Percentiles rank a stretch among this genome's conserved stretches.
Conservation (phyloP, 2,888 invertebrate species). For the Falcaria lacertinaria region DNA sequence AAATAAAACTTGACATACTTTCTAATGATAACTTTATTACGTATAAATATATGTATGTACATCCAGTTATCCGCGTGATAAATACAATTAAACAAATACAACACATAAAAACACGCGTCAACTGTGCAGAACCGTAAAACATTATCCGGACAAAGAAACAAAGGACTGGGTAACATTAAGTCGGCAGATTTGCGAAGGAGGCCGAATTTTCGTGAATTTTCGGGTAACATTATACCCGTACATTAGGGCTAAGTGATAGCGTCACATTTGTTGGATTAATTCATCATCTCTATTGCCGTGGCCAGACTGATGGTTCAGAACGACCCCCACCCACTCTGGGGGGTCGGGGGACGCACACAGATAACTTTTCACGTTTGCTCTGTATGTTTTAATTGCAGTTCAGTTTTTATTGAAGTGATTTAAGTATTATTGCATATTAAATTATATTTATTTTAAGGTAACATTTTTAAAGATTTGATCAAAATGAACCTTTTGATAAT, state of each 20-base stretch:
- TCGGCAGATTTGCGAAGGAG: slow-evolving; percentile 51
- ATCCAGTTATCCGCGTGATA: no score
- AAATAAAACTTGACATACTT: no score
- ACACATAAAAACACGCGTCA: slow-evolving; percentile 29
- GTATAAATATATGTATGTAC: no score
- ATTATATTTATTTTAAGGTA: no score
- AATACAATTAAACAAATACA: not conserved
- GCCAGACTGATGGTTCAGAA: slow-evolving; percentile 78
- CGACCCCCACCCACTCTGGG: slow-evolving; percentile 35
- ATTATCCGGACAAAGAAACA: slow-evolving; percentile 44
- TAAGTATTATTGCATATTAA: no score
- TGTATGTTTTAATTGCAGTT: slow-evolving; percentile 68
- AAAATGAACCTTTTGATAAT: no score
- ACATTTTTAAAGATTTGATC: no score
- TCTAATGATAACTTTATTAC: no score
- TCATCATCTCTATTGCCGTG: slow-evolving; percentile 80
- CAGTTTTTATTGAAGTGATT: no score
- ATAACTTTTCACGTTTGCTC: slow-evolving; percentile 48
- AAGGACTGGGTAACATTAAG: slow-evolving; percentile 47
- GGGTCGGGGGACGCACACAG: slow-evolving; percentile 31
- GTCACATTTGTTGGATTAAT: slow-evolving; percentile 80
- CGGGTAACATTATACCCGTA: slow-evolving; percentile 78
- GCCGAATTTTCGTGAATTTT: slow-evolving; percentile 53
- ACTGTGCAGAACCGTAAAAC: slow-evolving; percentile 25
- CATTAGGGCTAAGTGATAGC: slow-evolving; percentile 80